Base-by-base conservation (phyloP, 2,113 vertebrate species). In the Gobius niger region DNA sequence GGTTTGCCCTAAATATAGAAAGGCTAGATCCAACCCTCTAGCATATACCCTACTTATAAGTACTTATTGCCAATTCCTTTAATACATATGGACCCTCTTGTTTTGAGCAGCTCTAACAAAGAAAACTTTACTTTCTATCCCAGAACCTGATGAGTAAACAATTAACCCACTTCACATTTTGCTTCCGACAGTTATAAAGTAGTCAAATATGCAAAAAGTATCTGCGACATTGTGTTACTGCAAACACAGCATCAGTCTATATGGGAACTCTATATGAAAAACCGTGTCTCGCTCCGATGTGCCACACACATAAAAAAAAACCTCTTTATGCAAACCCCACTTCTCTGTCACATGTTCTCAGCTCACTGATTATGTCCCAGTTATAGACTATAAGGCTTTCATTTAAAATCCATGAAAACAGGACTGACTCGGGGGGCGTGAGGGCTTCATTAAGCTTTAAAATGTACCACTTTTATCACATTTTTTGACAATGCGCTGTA, bases 361-460 rank as follows among this genome's bases (percentile, higher is more conserved):
- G 73, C 65, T 73, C 70, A 68, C 11, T 63, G 52, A 79, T 50
- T n/a, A 67, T 13, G 70, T 68, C 75, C 72, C 61, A 74, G 65
- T 78, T 85, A 46, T 15, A 47, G 40, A 76, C 52, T 54, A 24
- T 76, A 75, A 73, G 15, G 19, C 63, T 72, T 71, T 50, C 64
- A 44, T 82, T 73, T 72, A 24, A 56, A 72, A 78, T 15, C 61
- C 16, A 51, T 0, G 15, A 16, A 72, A 75, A 73, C 65, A 50
- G 57, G 47, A 76, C 60, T 24, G 63, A 13, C 5, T 53, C 64
- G 44, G 14, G 24, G 10, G 5, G 41, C 34, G 54, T 2, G 54
- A 57, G 14, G 62, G 53, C 72, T 63, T 67, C 57, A 64, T 72
- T 73, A 42, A 41, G 50, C 47, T 69, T 82, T 78, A 82, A 72